Base-by-base conservation (phyloP, 1,140 invertebrate species). In the Cydia splendana region DNA sequence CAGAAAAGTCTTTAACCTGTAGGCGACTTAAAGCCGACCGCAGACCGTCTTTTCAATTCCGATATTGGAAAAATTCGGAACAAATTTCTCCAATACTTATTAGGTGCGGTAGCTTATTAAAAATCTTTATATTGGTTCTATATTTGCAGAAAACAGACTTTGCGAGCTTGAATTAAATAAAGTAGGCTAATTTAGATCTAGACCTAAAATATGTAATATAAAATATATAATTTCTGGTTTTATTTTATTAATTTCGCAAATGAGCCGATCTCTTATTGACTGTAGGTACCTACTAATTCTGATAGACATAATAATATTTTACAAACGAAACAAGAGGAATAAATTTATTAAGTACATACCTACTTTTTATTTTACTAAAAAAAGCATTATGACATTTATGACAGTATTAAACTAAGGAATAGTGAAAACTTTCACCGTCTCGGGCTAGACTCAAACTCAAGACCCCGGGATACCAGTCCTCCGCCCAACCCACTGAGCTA, bases 21-120 rank as follows among this genome's bases (percentile, higher is more conserved):
- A 24, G 57, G 9, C 51, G 51, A 24, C 20, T 20, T 62, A 24
- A 62, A 24, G 4, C 15, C n/a, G n/a, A 57, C 53, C 57, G 20
- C 20, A 24, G 9, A 24, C 4, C 53, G 48, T 53, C 5, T 62
- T 62, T 24, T 10, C n/a, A 24, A 20, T 24, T 20, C 9, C 57
- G 57, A 62, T 62, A 62, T 62, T 62, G 57, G 57, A 20, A 62
- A 62, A 62, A 62, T 62, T 62, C 57, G 20, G 20, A 24, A 62
- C 20, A 62, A 62, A 62, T 51, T 51, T 51, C 20, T 62, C 57
- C 57, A 62, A 24, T 62, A 62, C 57, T 62, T 62, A 62, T 62
- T 62, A 62, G n/a, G n/a, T n/a, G n/a, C 1, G 57, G 10, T 1
- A 6, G 51, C 57, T 62, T 62, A 62, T 24, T 62, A 62, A 62